Evolutionary conservation across 1,140 invertebrate species (phyloP), one percentile per base, ranked within the genome.

Genomic region (Sinonovacula constricta): DNA sequence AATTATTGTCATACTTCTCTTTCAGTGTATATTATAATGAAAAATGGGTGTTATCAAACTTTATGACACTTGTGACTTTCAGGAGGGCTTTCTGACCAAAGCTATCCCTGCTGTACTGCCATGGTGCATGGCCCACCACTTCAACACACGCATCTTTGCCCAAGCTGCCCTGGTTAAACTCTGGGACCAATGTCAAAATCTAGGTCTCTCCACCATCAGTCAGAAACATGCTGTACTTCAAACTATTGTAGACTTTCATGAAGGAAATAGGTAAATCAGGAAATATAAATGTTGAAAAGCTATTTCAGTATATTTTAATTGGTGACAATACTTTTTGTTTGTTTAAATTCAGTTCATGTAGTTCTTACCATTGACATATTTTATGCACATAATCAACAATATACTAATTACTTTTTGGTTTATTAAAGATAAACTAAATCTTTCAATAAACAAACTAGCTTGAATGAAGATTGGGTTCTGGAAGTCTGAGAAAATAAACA

Each of bases 101-200:
- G 65, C 75, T 14, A 51, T 78, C 14, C 56, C 57, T 7, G 26
- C 59, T 45, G 56, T 78, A 15, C 39, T 78, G 22, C 75, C 75
- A 3, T 78, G 66, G 75, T 69, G 66, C 36, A 68, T 78, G 75
- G 75, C 75, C 7, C 75, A 78, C 39, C 75, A 78, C 34, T 78
- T 69, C 56, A 54, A 78, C 14, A 78, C 67, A 1, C 66, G 75
- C 14, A 68, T 78, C 45, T 78, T 63, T 49, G 49, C 65, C 14
- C 75, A 78, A 49, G 75, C 75, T 12, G 59, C 62, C 2, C 54
- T 78, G 10, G 54, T 54, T 24, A 78, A 70, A 34, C 75, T 78
- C 10, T 78, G 75, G 75, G 56, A 33, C 15, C 75, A 78, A 30
- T 63, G 65, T 54, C 34, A 33, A 2, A 30, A 49, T 10, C 66